Base-by-base conservation (phyloP, 2,113 vertebrate genomes). In the Onychorhynchus coronatus region DNA sequence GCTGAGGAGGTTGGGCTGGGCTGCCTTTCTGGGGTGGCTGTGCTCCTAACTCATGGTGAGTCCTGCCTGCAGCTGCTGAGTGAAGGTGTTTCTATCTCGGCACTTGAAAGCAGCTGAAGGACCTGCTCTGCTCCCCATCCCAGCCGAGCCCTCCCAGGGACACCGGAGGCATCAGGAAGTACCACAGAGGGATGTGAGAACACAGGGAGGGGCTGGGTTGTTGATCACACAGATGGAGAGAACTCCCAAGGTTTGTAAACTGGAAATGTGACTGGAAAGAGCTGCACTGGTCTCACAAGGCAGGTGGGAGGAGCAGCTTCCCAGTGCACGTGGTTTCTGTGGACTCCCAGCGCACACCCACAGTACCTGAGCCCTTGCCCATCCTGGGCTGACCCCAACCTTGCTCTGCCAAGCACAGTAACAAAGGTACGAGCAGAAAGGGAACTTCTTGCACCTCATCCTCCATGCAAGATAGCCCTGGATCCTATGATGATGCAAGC, bases 271-370 rank as follows among this genome's bases (percentile, higher is more conserved):
- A 39, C 42, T 25, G 27, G 24, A 13, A 55, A 59, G 65, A 81
- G 24, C 49, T 59, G 35, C 8, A 15, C 12, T 30, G 47, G 47
- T 23, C 22, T 65, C 35, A 33, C 14, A 17, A 4, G 17, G 59
- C 35, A 81, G 55, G 70, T 33, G 35, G 44, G 83, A 90, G 42
- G 41, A 59, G 42, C 4, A 11, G 37, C 13, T 75, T 72, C 47
- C 31, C 42, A 7, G 21, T 6, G 14, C 1, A 1, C 13, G 3
- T 0, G 0, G n/a, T 35, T 71, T 72, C 63, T 63, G 47, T 17
- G 27, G 72, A 24, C 15, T 37, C 62, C 27, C 30, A 16, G 35
- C 7, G 12, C 17, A 13, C n/a, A 50, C n/a, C 66, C 47, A 19
- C 3, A n/a, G 35, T 37, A 74, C 8, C 30, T 33, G 55, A 74